Conservation (phyloP, 35 echinoderm and acorn worm species). For the Apostichopus parvimensis region DNA sequence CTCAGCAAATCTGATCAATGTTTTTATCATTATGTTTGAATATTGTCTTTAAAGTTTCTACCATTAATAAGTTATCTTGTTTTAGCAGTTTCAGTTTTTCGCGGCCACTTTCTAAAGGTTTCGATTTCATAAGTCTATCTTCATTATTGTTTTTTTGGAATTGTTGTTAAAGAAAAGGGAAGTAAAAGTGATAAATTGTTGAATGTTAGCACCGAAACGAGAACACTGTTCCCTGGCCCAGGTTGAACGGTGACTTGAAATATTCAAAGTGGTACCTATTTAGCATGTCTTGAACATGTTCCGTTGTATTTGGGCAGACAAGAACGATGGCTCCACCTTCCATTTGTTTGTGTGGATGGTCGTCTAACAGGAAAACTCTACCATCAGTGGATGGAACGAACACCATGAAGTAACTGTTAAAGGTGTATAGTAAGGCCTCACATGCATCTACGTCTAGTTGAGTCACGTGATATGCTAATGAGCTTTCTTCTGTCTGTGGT, state of each 20-base stretch:
- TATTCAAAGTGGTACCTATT: background rate
- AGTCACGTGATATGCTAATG: background rate
- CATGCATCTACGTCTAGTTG: background rate
- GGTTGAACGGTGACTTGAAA: background rate
- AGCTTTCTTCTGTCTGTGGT: background rate
- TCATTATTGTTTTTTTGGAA: background rate
- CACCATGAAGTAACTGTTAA: conserved; percentile 11
- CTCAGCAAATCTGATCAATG: background rate
- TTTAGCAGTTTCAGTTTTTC: background rate
- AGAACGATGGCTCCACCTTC: conserved; percentile 5
- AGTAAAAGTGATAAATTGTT: background rate
- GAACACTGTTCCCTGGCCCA: conserved; percentile 1
- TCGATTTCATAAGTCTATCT: background rate
- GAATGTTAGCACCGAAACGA: background rate
- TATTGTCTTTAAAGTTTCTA: background rate
- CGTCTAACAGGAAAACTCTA: background rate
- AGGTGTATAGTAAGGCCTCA: background rate
- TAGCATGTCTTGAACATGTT: background rate
- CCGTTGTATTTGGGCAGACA: background rate
- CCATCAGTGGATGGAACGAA: conserved; percentile 10
- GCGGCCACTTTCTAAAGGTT: background rate
- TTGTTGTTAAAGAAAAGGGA: background rate
- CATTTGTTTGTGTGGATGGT: background rate
- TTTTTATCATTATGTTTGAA: background rate
- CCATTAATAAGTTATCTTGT: background rate